Conservation (phyloP, 2,888 invertebrate species). For the Drosophila picticornis region DNA sequence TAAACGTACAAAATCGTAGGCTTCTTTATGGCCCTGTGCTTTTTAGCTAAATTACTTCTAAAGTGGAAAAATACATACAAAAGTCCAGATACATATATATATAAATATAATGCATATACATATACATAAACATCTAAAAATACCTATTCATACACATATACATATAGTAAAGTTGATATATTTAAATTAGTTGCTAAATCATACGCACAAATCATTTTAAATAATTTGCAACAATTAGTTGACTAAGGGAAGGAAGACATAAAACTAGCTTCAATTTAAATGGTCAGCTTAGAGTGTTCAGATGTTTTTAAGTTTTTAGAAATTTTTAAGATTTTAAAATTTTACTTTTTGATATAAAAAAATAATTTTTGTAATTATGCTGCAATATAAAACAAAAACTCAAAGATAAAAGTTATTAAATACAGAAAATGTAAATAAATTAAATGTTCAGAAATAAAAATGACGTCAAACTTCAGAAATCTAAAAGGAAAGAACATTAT, state of each 20-base stretch:
- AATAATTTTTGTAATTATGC: background rate
- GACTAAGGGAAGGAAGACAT: constrained; percentile 50
- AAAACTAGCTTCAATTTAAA: constrained; percentile 2
- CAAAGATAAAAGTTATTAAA: background rate
- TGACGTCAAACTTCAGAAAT: background rate
- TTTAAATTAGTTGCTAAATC: constrained; percentile 19
- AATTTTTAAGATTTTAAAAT: background rate
- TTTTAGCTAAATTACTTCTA: constrained; percentile 54
- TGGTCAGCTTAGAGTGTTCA: background rate
- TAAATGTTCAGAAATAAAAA: background rate
- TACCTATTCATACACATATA: constrained; percentile 4
- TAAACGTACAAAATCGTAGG: constrained; percentile 67
- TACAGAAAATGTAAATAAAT: constrained; percentile 1
- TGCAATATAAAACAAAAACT: background rate
- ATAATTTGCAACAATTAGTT: constrained; percentile 52
- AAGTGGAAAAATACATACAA: constrained; percentile 18
- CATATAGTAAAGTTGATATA: constrained; percentile 5
- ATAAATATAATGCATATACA: background rate
- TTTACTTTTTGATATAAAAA: background rate
- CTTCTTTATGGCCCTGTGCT: constrained; percentile 40
- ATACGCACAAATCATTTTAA: constrained; percentile 62
- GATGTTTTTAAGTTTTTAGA: background rate
- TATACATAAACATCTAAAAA: background rate
- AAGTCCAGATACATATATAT: background rate
- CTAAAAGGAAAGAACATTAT: constrained; percentile 12